These are phyloP conservation scores for Desmophyllum pertusum DNA, from an alignment of 92 coral and sea anemone species.

Conservation along the genomic window DNA sequence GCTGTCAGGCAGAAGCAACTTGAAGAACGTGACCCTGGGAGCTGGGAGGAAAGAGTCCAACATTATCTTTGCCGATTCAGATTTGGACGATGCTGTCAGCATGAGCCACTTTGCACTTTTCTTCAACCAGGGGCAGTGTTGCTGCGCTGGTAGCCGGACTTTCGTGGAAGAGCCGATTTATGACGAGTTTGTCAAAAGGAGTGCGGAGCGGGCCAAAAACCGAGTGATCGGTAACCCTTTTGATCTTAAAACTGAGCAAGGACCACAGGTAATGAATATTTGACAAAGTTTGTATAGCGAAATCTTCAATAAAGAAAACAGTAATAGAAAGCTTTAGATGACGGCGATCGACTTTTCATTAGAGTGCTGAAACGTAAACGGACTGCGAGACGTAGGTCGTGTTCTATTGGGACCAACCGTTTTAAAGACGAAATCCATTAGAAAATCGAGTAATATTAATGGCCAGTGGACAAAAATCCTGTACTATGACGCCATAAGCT, in stretches of 20 bases:
- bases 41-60: conserved; percentile 97
- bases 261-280: conserved; percentile 83
- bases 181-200: conserved; percentile 87
- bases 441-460: too few relatives aligned
- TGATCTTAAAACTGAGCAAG: conserved; percentile 85
- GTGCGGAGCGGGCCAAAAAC: conserved; percentile 76
- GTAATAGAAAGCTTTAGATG: too few relatives aligned
- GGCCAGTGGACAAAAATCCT: too few relatives aligned
- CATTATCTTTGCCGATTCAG: conserved; percentile 89
- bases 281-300: background rate
- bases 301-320: too few relatives aligned
- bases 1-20: conserved; percentile 91
- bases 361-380: too few relatives aligned
- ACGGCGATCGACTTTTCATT: too few relatives aligned
- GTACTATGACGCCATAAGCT: too few relatives aligned
- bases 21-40: conserved; percentile 92
- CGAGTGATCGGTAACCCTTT: conserved; percentile 88
- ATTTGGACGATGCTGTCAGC: conserved; percentile 81
- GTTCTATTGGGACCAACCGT: too few relatives aligned
- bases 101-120: conserved; percentile 86
- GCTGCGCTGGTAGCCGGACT: conserved; percentile 92
- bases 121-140: conserved; percentile 97
- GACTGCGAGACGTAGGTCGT: too few relatives aligned
- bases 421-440: too few relatives aligned
- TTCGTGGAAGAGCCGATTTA: conserved; percentile 91